Conservation (phyloP, 2,888 invertebrate species). For the Phaonia tiefii region DNA sequence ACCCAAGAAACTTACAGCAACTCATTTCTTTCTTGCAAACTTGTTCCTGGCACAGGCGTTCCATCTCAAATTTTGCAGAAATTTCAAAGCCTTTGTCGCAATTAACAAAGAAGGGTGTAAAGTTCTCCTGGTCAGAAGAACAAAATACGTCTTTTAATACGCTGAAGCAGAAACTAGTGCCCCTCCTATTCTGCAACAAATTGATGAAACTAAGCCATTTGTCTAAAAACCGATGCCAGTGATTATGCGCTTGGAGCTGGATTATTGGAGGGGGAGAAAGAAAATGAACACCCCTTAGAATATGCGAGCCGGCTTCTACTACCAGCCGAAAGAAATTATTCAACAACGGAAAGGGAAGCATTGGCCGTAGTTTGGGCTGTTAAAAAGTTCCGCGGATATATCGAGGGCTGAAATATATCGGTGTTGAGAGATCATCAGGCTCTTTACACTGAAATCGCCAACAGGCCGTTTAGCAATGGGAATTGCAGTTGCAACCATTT, state of each 20-base stretch:
- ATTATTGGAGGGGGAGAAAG: constrained; percentile 67
- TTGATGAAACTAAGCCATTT: constrained; percentile 8
- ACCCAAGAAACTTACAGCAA: constrained; percentile 69
- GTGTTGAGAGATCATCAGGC: constrained; percentile 77
- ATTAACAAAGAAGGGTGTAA: constrained; percentile 43
- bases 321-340: constrained; percentile 73
- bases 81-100: constrained; percentile 36
- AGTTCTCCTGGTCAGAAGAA: constrained; percentile 8
- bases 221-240: constrained; percentile 70
- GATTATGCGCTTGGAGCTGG: constrained; percentile 58
- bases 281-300: constrained; percentile 64
- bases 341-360: constrained; percentile 76
- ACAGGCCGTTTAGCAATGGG: constrained; percentile 80
- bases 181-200: constrained; percentile 36
- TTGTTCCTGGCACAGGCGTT: constrained; percentile 71
- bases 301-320: constrained; percentile 49
- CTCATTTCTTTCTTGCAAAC: constrained; percentile 70
- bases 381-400: constrained; percentile 76
- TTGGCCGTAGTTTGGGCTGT: constrained; percentile 74
- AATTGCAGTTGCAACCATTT: constrained; percentile 74
- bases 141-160: constrained; percentile 22
- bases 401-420: constrained; percentile 76
- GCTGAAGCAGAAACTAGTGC: constrained; percentile 31
- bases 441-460: constrained; percentile 76
- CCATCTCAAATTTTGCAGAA: constrained; percentile 74